Evolutionary conservation across 2,797 vertebrate genomes (phyloP).

Genomic region (Mionectes olivaceus): DNA sequence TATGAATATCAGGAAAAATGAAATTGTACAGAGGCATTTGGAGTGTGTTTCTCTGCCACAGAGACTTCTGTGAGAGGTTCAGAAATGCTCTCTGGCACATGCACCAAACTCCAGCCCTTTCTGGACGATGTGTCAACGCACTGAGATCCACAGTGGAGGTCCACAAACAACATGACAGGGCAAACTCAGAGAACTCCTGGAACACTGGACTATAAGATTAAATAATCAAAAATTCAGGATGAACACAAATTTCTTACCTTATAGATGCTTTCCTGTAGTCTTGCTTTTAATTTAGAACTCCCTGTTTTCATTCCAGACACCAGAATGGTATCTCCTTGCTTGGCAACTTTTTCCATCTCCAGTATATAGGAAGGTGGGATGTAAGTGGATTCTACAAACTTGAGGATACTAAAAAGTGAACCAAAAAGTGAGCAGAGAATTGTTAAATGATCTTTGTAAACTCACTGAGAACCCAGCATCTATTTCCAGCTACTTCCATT

Average conservation of each 20-base stretch:
- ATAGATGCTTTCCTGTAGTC: conserved; percentile 90
- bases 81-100: not conserved
- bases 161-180: not conserved
- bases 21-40: not conserved
- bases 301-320: conserved; percentile 92
- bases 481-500: not conserved
- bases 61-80: not conserved
- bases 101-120: not conserved
- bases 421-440: not conserved
- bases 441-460: not conserved
- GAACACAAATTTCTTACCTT: conserved; percentile 77
- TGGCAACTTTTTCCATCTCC: conserved; percentile 94
- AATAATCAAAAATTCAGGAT: not conserved
- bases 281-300: conserved; percentile 92
- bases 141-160: not conserved
- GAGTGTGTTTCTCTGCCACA: not conserved
- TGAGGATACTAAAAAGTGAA: conserved; percentile 85
- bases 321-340: conserved; percentile 83
- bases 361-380: conserved; percentile 91
- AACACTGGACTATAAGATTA: not conserved
- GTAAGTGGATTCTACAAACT: conserved; percentile 94
- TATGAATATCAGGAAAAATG: not conserved
- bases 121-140: no score
- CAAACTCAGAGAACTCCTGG: not conserved
- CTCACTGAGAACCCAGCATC: not conserved